Percentiles rank a stretch among this genome's conserved stretches.
Evolutionary conservation across 2,113 vertebrate genomes (phyloP).

Genomic region (Proterorhinus semilunaris): DNA sequence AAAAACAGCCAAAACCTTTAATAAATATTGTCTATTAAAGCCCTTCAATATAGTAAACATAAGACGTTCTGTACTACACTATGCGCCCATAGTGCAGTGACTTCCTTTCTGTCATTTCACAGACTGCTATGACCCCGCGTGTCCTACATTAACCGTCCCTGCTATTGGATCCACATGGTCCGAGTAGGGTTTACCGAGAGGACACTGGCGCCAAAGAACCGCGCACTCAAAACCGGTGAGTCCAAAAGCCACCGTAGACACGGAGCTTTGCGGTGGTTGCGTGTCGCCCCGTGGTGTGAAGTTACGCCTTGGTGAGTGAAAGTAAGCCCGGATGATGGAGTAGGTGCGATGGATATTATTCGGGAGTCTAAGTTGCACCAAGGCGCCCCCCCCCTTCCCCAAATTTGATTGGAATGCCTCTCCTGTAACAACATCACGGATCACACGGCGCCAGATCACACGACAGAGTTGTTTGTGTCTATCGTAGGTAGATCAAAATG

Average conservation of each 20-base stretch:
- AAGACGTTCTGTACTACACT: too few relatives aligned
- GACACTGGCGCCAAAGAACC: constrained; percentile 20
- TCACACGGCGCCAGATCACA: constrained; percentile 62
- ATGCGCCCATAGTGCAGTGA: background rate
- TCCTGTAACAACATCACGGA: constrained; percentile 66
- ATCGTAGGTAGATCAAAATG: background rate
- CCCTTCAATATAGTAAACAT: too few relatives aligned
- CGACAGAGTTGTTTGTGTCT: constrained; percentile 37
- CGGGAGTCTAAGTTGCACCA: constrained; percentile 46
- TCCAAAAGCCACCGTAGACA: constrained; percentile 38
- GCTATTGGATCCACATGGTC: constrained; percentile 26
- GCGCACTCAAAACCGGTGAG: constrained; percentile 21
- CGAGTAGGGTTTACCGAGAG: constrained; percentile 7
- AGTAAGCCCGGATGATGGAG: constrained; percentile 53
- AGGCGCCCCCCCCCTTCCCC: constrained; percentile 41
- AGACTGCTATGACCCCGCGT: constrained; percentile 15
- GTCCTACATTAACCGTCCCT: constrained; percentile 11
- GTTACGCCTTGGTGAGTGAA: constrained; percentile 51
- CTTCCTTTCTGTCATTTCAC: background rate
- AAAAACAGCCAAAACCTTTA: too few relatives aligned
- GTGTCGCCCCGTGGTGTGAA: constrained; percentile 40
- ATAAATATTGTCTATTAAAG: background rate
- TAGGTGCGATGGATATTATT: constrained; percentile 47
- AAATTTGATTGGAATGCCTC: constrained; percentile 63
- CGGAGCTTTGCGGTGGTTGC: constrained; percentile 27